Evolutionary conservation across 2,797 vertebrate species (phyloP), one percentile per base, ranked within the genome.

Genomic region (Xenopus petersii): DNA sequence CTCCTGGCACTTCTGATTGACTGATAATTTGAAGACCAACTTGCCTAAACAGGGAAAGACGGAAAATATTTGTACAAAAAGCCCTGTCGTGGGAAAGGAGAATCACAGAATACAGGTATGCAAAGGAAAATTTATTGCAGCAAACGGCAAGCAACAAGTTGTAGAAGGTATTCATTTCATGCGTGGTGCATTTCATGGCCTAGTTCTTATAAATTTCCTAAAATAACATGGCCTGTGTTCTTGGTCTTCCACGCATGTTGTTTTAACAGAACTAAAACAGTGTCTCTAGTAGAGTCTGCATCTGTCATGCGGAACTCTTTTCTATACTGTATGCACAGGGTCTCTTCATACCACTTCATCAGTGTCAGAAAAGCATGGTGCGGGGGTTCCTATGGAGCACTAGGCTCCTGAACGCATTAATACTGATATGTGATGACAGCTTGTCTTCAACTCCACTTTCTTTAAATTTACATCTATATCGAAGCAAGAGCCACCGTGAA

Each of bases 391-490:
- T 60, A 21, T 54, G 49, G 36, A 49, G 24, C 12, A 11, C 62
- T 30, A 59, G 42, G 48, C 64, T 55, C 56, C 69, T 24, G 59
- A 73, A 68, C n/a, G 61, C 71, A 74, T 74, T 74, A 65, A 56
- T 47, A 9, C 54, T 65, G 71, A 74, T 63, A 59, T 64, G 60
- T 61, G 76, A 69, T 70, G 76, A 74, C 76, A 79, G 76, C 71
- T 66, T 16, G 67, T 70, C 76, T 78, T 69, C 49, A 55, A 73
- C 2, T 36, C 51, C 61, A 59, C 61, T 70, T 73, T 64, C 71
- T 56, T 15, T 30, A 36, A 64, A 61, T 64, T 70, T 75, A 75
- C 21, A 63, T 16, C 63, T 64, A 77, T n/a, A 26, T 59, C 55
- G 66, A 70, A 65, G 33, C 13, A 17, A 49, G 47, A 36, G 11